Evolutionary conservation across 2,113 vertebrate species (phyloP).

Genomic region (Scomber scombrus): DNA sequence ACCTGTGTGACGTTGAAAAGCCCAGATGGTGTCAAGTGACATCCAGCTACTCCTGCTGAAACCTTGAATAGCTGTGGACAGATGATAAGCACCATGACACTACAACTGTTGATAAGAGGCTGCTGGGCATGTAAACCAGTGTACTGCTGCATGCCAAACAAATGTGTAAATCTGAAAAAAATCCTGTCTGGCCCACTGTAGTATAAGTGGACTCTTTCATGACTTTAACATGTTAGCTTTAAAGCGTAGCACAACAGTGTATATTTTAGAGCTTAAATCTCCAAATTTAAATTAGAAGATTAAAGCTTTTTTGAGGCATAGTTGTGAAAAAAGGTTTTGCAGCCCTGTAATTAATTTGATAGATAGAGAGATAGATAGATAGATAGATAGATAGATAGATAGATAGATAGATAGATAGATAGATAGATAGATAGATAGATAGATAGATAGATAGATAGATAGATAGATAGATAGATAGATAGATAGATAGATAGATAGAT

Average conservation of each 20-base stretch:
- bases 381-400: no score
- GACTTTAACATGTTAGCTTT: neutral
- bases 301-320: no score
- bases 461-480: no score
- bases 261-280: no score
- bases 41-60: slow-evolving; percentile 45
- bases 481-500: no score
- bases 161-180: slow-evolving; percentile 24
- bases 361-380: no score
- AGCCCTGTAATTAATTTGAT: no score
- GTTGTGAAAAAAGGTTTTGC: no score
- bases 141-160: slow-evolving; percentile 39
- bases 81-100: slow-evolving; percentile 56
- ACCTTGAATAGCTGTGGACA: slow-evolving; percentile 57
- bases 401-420: no score
- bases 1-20: slow-evolving; percentile 14
- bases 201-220: slow-evolving; percentile 5
- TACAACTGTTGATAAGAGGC: slow-evolving; percentile 55
- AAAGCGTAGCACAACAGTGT: neutral
- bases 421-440: no score
- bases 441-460: no score
- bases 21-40: slow-evolving; percentile 49
- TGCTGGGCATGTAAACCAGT: slow-evolving; percentile 32
- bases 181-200: neutral
- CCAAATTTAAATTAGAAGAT: no score